A percentile compares a stretch with the other conserved stretches of the same genome.
Evolutionary conservation across 2,113 vertebrate genomes (phyloP).

Genomic region (Aphelocoma coerulescens): DNA sequence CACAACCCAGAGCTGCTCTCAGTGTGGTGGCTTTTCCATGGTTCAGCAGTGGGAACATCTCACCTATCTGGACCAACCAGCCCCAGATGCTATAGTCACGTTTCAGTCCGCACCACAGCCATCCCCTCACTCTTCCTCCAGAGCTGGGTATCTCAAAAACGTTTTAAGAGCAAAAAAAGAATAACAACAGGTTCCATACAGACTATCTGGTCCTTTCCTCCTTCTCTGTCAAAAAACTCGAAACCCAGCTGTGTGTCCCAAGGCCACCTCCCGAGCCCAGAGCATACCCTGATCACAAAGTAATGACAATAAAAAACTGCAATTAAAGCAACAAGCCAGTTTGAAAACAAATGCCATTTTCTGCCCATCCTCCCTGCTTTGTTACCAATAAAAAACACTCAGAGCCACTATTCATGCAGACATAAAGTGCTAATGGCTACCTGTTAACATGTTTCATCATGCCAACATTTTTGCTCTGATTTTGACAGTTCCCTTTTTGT

Average conservation of each 20-base stretch:
- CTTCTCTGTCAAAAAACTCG: background rate
- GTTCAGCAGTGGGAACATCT: background rate
- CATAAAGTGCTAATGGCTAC: constrained; percentile 76
- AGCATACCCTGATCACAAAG: background rate
- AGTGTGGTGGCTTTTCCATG: fast-evolving
- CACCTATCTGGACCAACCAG: background rate
- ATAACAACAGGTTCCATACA: background rate
- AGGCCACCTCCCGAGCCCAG: background rate
- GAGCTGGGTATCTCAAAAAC: background rate
- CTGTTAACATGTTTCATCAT: constrained; percentile 74
- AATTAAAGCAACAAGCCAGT: constrained; percentile 63
- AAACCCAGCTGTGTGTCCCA: background rate
- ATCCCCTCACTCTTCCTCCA: background rate
- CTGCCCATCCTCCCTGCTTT: constrained; percentile 50
- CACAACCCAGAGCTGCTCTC: background rate
- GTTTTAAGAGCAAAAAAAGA: background rate
- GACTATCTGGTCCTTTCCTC: background rate
- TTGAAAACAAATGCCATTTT: constrained; percentile 62
- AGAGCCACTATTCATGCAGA: constrained; percentile 71
- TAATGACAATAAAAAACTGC: constrained; percentile 12
- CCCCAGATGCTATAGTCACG: fast-evolving
- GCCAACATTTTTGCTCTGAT: constrained; percentile 68
- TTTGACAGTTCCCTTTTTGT: constrained; percentile 63
- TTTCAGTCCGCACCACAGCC: background rate
- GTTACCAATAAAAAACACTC: constrained; percentile 75